Percentiles rank a stretch among this genome's conserved stretches.
These are phyloP conservation scores for Chrysolina haemoptera DNA, from an alignment of 2,888 invertebrate species.

Conservation along the genomic window DNA sequence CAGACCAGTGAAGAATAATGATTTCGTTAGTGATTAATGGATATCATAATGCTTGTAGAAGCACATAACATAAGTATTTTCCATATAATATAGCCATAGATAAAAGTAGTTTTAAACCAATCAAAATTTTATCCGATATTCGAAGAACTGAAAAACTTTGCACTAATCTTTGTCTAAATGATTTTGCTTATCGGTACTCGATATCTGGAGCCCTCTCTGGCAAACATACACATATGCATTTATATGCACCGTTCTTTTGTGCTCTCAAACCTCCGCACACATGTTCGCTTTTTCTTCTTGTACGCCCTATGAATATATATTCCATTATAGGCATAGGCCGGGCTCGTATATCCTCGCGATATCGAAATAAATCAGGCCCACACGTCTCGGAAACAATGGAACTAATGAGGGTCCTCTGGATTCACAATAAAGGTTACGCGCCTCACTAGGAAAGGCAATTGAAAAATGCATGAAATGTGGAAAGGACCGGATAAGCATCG, in stretches of 20 bases:
- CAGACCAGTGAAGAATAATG: no score
- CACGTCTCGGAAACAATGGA: constrained; percentile 52
- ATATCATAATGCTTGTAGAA: no score
- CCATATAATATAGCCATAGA: no score
- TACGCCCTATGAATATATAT: constrained; percentile 44
- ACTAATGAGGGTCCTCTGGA: constrained; percentile 48
- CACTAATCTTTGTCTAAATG: background rate
- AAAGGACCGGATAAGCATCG: constrained; percentile 40
- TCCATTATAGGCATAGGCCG: constrained; percentile 43
- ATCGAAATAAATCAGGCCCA: constrained; percentile 50
- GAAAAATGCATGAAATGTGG: constrained; percentile 38
- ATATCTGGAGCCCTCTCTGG: constrained; percentile 12
- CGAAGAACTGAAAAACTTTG: background rate
- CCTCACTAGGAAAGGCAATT: constrained; percentile 39
- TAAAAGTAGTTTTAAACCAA: no score
- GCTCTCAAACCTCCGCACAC: constrained; percentile 30
- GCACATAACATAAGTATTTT: no score
- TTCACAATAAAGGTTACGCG: constrained; percentile 37
- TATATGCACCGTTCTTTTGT: constrained; percentile 37
- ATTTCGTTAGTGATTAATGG: no score
- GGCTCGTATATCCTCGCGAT: constrained; percentile 37
- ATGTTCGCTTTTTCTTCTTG: constrained; percentile 34
- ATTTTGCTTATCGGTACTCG: constrained; percentile 3
- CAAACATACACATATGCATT: constrained; percentile 23
- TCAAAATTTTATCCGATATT: background rate